Evolutionary conservation across 1,140 invertebrate genomes (phyloP).

Genomic region (Anoplophora glabripennis): DNA sequence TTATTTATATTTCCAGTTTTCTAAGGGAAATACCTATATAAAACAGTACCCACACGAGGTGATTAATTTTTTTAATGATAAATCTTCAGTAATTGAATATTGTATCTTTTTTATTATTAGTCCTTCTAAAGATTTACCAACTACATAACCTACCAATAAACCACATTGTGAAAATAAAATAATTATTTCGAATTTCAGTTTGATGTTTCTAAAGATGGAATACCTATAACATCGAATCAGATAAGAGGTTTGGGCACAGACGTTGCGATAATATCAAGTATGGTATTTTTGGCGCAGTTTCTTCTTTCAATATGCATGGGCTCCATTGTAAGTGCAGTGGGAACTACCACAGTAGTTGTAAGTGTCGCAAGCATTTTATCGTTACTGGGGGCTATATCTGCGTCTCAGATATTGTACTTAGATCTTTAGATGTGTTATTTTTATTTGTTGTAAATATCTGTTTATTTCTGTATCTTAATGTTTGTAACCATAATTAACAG

Average conservation of each 20-base stretch:
- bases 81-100: too few species aligned
- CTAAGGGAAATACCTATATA: too few species aligned
- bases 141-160: too few species aligned
- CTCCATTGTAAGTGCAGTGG: slow-evolving; percentile 72
- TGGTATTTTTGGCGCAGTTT: slow-evolving; percentile 95
- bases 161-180: too few species aligned
- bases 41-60: too few species aligned
- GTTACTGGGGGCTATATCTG: slow-evolving; percentile 77
- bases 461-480: too few species aligned
- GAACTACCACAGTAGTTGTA: slow-evolving; percentile 86
- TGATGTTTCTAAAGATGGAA: slow-evolving; percentile 57
- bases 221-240: slow-evolving; percentile 51
- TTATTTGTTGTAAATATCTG: too few species aligned
- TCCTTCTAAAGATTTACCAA: too few species aligned
- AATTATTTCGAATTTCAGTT: slow-evolving; percentile 54
- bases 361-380: slow-evolving; percentile 77
- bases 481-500: too few species aligned
- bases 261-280: slow-evolving; percentile 88
- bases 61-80: too few species aligned
- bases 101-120: too few species aligned
- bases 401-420: slow-evolving; percentile 84
- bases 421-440: slow-evolving; percentile 72
- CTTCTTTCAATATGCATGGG: slow-evolving; percentile 84
- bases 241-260: slow-evolving; percentile 89
- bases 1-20: too few species aligned